Evolutionary conservation across 2,888 invertebrate species (phyloP), one percentile per base, ranked within the genome.

Genomic region (Standfussiana lucernea): DNA sequence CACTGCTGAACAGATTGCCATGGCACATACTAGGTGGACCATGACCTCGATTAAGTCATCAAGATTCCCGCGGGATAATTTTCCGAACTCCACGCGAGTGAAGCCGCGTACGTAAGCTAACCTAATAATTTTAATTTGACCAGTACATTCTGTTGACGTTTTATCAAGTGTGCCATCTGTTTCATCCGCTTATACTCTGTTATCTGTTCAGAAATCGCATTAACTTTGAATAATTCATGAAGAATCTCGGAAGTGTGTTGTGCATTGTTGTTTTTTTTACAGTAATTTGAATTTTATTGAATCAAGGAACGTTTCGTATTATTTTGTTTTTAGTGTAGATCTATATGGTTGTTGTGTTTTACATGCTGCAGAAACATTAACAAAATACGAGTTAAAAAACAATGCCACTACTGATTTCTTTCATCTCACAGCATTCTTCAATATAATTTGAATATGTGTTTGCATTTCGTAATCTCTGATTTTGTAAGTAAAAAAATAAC

Each of bases 221-320:
- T 69, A 79, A 42, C 77, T 87, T 82, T 86, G 79, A 85, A 88
- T 88, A 79, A 87, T 83, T 78, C 67, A 86, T 82, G 65, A 85
- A 77, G 69, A 77, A 77, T 78, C 83, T 88, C 89, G 89, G 89
- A 88, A 88, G 87, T 82, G 21, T 59, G 50, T 47, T 35, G 50
- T 67, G 72, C 72, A 77, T 87, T 85, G 80, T 88, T 86, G 79
- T 75, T 73, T 75, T 78, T 83, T 84, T 81, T 35, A 76, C 61
- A 81, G 80, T 80, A 74, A 66, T 65, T 67, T 35, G 28, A 71
- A 61, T 82, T 82, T 50, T 67, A 75, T 70, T 75, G 37, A 77
- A 82, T 70, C 4, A 40, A 75, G 50, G 40, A 85, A 70, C 32
- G 37, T 69, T 28, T 50, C 1, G 6, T 61, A 50, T 7, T 18